Evolutionary conservation across 2,113 vertebrate species (phyloP).

Genomic region (Lepidothrix coronata): DNA sequence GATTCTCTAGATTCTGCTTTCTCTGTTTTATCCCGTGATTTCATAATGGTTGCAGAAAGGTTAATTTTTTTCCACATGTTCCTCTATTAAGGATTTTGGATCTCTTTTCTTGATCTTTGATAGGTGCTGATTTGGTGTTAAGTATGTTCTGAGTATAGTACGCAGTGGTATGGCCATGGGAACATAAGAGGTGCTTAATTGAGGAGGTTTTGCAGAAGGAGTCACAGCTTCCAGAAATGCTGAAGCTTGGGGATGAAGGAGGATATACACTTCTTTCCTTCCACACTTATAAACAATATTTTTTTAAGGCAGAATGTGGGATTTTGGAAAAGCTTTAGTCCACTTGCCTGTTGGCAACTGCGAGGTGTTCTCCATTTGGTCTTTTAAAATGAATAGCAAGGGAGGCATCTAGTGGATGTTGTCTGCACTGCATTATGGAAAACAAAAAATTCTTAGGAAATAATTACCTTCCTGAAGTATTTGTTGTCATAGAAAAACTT

Average conservation of each 20-base stretch:
- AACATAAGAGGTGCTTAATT: not conserved
- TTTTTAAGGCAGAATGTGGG: not conserved
- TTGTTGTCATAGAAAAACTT: not conserved
- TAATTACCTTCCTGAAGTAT: not conserved
- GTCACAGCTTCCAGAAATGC: not conserved
- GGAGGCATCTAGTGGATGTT: constrained; percentile 59
- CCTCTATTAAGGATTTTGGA: not conserved
- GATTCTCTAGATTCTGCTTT: not conserved
- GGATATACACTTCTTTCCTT: not conserved
- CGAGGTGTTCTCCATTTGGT: not conserved
- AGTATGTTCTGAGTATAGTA: not conserved
- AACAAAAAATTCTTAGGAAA: not conserved
- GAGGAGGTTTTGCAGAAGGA: not conserved
- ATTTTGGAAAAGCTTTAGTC: not conserved
- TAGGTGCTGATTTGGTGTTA: not conserved
- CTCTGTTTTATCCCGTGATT: not conserved
- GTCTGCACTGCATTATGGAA: not conserved
- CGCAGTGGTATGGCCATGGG: too few species aligned
- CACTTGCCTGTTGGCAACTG: rapidly evolving
- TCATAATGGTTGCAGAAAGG: not conserved
- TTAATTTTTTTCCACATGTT: not conserved
- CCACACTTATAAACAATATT: rapidly evolving
- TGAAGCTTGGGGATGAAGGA: not conserved
- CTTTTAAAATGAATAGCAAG: not conserved
- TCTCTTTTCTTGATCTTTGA: not conserved